Base-by-base conservation (phyloP, 1,140 invertebrate genomes). In the Lutraria rhynchaena region DNA sequence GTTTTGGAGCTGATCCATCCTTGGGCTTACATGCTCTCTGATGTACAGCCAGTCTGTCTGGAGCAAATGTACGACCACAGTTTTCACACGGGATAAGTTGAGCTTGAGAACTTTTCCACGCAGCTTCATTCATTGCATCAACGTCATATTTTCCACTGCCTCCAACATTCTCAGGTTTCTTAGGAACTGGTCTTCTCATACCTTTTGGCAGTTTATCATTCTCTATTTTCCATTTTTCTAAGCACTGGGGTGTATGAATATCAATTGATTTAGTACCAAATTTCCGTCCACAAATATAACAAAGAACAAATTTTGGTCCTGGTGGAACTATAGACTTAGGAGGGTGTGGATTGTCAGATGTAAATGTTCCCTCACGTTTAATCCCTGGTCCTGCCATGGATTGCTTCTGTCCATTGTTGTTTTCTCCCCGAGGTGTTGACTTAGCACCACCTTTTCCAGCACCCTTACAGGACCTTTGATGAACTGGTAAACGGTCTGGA, bases 241-340 rank as follows among this genome's bases (percentile, higher is more conserved):
- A 87, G 87, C 96, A 96, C 83, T 96, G 95, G 0, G 95, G 95
- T 87, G 96, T 95, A 90, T 96, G 96, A 77, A 96, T 95, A n/a
- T 88, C 90, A 67, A 96, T 95, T 29, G 95, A 95, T 77, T 93
- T 93, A 0, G 94, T 88, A 7, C 95, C 95, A 90, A 96, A 97
- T 85, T 95, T 93, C 61, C 95, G 93, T 3, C 95, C 95, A 85
- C 91, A 92, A 67, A 96, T 94, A 87, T 96, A 96, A 87, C 96
- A 96, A 15, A 95, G 93, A 2, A 95, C 93, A n/a, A 92, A 92
- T 9, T 91, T 84, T 29, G 87, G 82, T 22, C 85, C 85, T 58
- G 71, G 81, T 33, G 84, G 74, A 41, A 70, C 82, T 51, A 75
- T 80, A 13, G 67, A 55, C 57, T 77, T 82, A 29, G 41, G 67